A percentile compares a stretch with the other conserved stretches of the same genome.
phyloP scores from a whole-genome alignment of 2,797 vertebrate genomes.

The Clamator glandarius region DNA sequence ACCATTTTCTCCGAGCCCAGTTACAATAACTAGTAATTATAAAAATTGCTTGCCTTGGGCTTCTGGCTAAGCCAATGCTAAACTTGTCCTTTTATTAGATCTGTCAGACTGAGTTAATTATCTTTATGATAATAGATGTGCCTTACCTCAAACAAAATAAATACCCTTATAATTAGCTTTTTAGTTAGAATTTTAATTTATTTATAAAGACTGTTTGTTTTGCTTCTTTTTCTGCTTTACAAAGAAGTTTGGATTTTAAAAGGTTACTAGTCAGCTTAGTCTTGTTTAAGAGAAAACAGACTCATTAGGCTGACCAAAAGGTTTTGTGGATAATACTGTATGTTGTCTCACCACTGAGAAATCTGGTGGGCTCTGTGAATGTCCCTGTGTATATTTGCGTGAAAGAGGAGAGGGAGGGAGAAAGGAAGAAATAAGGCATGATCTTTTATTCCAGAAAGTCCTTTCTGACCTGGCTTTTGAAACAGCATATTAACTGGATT shows the following conservation, averaged over 20 bases:
- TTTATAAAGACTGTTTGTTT: slow-evolving; percentile 83
- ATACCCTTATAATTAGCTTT: slow-evolving; percentile 87
- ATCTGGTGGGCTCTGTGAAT: not conserved
- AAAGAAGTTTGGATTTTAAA: slow-evolving; percentile 54
- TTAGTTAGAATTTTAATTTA: slow-evolving; percentile 86
- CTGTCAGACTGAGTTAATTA: slow-evolving; percentile 89
- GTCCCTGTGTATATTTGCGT: not conserved
- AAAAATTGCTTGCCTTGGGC: slow-evolving; percentile 88
- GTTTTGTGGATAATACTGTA: not conserved
- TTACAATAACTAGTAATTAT: slow-evolving; percentile 90
- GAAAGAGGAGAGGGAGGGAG: not conserved
- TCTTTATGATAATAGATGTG: slow-evolving; percentile 89
- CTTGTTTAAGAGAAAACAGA: slow-evolving; percentile 2
- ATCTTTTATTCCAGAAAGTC: slow-evolving; percentile 36
- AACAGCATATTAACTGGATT: slow-evolving; percentile 44
- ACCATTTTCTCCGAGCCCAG: slow-evolving; percentile 84
- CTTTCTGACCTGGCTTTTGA: slow-evolving; percentile 39
- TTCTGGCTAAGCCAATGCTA: slow-evolving; percentile 84
- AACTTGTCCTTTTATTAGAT: slow-evolving; percentile 87
- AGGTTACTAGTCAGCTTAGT: slow-evolving; percentile 52
- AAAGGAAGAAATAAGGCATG: not conserved
- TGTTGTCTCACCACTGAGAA: not conserved
- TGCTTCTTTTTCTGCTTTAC: slow-evolving; percentile 68
- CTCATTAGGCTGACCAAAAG: not conserved
- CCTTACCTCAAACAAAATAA: slow-evolving; percentile 88